Evolutionary conservation across 2,797 vertebrate species (phyloP).

Genomic region (Cynodonichthys magdalenae): DNA sequence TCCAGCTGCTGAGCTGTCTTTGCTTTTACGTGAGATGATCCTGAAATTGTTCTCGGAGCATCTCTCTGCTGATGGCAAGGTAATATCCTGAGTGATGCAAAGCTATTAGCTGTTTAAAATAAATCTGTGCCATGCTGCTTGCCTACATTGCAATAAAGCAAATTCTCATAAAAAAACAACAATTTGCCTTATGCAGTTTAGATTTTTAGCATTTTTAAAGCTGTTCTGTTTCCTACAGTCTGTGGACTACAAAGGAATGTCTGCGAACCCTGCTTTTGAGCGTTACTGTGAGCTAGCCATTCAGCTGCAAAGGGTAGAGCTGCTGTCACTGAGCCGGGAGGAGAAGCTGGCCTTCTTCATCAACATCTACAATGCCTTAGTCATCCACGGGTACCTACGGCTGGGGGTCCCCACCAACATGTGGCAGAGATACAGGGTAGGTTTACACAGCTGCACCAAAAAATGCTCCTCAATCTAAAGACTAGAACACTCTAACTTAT

Average conservation of each 20-base stretch:
- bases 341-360: slow-evolving; percentile 88
- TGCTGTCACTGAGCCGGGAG: slow-evolving; percentile 78
- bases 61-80: slow-evolving; percentile 86
- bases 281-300: slow-evolving; percentile 80
- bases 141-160: not conserved
- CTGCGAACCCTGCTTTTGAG: slow-evolving; percentile 71
- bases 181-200: not conserved
- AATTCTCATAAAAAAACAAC: too few species aligned
- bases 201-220: not conserved
- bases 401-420: slow-evolving; percentile 81
- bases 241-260: slow-evolving; percentile 84
- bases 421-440: slow-evolving; percentile 85
- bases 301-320: slow-evolving; percentile 82
- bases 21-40: slow-evolving; percentile 79
- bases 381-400: slow-evolving; percentile 83
- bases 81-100: slow-evolving; percentile 41
- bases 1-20: slow-evolving; percentile 77
- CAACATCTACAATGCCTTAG: slow-evolving; percentile 85
- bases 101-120: not conserved
- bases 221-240: slow-evolving; percentile 51
- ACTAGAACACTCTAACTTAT: not conserved
- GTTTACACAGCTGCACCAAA: slow-evolving; percentile 15
- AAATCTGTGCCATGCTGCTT: not conserved
- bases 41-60: slow-evolving; percentile 83
- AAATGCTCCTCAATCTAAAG: not conserved